phyloP scores from a whole-genome alignment of 2,113 vertebrate genomes.

The Enhydra lutris region DNA sequence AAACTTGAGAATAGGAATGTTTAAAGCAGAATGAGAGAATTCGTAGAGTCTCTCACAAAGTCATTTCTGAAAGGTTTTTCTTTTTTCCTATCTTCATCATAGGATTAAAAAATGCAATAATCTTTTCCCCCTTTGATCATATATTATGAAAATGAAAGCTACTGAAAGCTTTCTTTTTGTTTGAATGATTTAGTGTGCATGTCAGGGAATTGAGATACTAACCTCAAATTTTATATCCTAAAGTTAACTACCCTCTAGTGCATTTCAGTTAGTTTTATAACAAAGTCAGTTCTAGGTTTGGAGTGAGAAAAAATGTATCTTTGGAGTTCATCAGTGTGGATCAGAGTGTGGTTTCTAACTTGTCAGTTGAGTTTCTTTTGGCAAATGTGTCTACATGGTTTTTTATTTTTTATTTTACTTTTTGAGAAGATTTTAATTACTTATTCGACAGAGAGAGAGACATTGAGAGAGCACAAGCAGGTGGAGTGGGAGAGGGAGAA shows the following conservation, averaged over 20 bases:
- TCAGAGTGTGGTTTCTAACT: neutral
- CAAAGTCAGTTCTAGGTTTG: neutral
- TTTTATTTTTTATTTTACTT: neutral
- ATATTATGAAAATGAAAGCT: neutral
- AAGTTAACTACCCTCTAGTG: neutral
- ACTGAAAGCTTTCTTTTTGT: neutral
- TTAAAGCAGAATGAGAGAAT: neutral
- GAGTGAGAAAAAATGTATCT: neutral
- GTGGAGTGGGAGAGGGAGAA: neutral
- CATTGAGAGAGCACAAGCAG: neutral
- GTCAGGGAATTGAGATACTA: neutral
- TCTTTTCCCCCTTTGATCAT: neutral
- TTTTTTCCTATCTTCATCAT: neutral
- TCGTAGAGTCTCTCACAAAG: neutral
- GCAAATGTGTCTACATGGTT: fast-evolving
- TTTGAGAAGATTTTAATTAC: neutral
- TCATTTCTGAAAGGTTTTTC: neutral
- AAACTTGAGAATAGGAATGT: neutral
- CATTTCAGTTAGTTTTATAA: neutral
- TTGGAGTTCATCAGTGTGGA: neutral
- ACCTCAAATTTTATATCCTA: neutral
- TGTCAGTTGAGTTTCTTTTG: neutral
- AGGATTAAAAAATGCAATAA: neutral
- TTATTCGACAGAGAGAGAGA: neutral
- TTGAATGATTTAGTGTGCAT: neutral